Base-by-base conservation (phyloP, 1,140 invertebrate species). In the Chrysoperla carnea region DNA sequence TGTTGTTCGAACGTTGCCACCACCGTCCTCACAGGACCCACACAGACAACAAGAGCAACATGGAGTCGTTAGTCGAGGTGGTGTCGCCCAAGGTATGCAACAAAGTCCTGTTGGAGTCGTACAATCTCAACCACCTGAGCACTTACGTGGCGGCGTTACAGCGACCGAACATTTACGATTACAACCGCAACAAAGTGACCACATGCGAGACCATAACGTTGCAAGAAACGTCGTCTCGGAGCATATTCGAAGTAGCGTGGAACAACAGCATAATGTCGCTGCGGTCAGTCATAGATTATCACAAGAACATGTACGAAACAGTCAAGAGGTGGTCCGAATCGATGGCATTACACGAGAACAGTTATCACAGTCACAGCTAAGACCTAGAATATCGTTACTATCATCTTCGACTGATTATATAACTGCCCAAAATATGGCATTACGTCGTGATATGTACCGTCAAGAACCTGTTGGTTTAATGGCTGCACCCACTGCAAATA, bases 1-100 rank as follows among this genome's bases (percentile, higher is more conserved):
- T 11, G 8, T 11, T 33, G n/a, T 49, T 31, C 28, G 57, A 17
- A 60, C 59, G 37, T 57, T 56, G 6, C 45, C 57, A 12, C 42
- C 57, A 6, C 55, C 52, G 43, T 47, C 54, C 9, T 52, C 55
- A 23, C 17, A 23, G 17, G 17, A 23, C 17, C 17, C 17, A 23
- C 17, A 23, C 17, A 23, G 17, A 23, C 17, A 23, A 23, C 17
- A 23, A 23, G 17, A 23, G 5, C 17, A 23, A 23, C 17, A 23
- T 23, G 17, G 17, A 23, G 5, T 23, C 17, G 17, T 23, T 23
- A 23, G 17, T 23, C 17, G 17, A 23, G 17, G 17, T 5, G 17
- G 17, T 23, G 17, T 23, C 17, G 17, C 5, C 5, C 17, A 23
- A 23, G 17, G 17, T 23, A 23, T 23, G 2, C 17, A 23, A 23